Percentiles rank a stretch among this genome's conserved stretches.
These are phyloP conservation scores for Dysmachus trigonus DNA, from an alignment of 2,888 invertebrate species.

Conservation along the genomic window DNA sequence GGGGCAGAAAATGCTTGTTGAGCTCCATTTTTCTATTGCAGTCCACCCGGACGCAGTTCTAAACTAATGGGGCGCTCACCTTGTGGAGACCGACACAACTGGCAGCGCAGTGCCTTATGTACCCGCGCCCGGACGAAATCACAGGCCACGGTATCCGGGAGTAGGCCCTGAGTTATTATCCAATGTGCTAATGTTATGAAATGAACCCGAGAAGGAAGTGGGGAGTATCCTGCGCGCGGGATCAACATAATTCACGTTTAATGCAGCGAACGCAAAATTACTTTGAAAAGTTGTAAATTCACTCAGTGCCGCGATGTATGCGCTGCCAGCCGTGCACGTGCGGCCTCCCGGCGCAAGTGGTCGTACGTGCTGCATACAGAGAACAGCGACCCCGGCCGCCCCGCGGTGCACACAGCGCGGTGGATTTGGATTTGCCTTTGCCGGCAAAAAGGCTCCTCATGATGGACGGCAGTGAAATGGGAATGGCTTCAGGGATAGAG, in stretches of 20 bases:
- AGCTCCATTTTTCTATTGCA: conserved; percentile 9
- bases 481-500: background rate
- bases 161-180: conserved; percentile 22
- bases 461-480: background rate
- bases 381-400: background rate
- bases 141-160: conserved; percentile 18
- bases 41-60: background rate
- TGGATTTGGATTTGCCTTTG: background rate
- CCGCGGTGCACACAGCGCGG: background rate
- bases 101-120: background rate
- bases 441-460: background rate
- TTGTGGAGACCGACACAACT: background rate
- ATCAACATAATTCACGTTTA: conserved; percentile 49
- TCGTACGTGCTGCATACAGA: conserved; percentile 20
- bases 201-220: conserved; percentile 19
- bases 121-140: background rate
- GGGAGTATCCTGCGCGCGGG: conserved; percentile 46
- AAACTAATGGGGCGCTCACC: background rate
- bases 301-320: conserved; percentile 26
- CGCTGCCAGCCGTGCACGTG: background rate
- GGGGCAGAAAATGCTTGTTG: conserved; percentile 2
- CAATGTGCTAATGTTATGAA: conserved; percentile 34
- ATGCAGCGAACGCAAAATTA: conserved; percentile 50
- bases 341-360: background rate
- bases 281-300: conserved; percentile 49